phyloP scores from a whole-genome alignment of 2,888 invertebrate genomes.

The Silvanus unidentatus region DNA sequence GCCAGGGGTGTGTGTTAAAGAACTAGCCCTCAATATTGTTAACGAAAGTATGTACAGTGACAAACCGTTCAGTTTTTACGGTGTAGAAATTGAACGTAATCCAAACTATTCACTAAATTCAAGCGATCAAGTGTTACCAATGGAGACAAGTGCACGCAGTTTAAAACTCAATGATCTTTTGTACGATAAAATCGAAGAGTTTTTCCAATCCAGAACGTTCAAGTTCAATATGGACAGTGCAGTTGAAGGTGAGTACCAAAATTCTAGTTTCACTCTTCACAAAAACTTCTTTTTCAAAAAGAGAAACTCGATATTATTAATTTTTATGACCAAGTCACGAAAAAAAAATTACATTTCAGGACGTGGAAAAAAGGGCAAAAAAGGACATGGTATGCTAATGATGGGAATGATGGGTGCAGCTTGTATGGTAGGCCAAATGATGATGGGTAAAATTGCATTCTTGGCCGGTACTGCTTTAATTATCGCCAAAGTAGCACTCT shows the following conservation, averaged over 20 bases:
- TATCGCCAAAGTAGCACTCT: conserved; percentile 60
- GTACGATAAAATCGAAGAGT: conserved; percentile 42
- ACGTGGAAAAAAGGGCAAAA: conserved; percentile 38
- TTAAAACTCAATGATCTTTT: conserved; percentile 46
- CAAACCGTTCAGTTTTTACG: conserved; percentile 36
- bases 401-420: conserved; percentile 57
- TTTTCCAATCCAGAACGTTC: conserved; percentile 44
- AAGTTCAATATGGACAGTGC: conserved; percentile 42
- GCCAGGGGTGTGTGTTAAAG: conserved; percentile 45
- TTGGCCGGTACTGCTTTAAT: conserved; percentile 62
- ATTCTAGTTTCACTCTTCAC: conserved; percentile 3
- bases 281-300: conserved; percentile 8
- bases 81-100: conserved; percentile 40
- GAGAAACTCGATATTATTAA: neutral
- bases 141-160: conserved; percentile 50
- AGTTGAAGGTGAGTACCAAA: conserved; percentile 36
- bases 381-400: conserved; percentile 50
- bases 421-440: conserved; percentile 60
- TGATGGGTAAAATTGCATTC: conserved; percentile 62
- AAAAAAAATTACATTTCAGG: conserved; percentile 6
- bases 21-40: conserved; percentile 40
- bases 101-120: conserved; percentile 32
- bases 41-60: conserved; percentile 44
- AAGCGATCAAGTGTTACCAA: conserved; percentile 49
- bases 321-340: neutral